Evolutionary conservation across 1,140 invertebrate genomes (phyloP), one percentile per base, ranked within the genome.

Genomic region (Glossosoma conforme): DNA sequence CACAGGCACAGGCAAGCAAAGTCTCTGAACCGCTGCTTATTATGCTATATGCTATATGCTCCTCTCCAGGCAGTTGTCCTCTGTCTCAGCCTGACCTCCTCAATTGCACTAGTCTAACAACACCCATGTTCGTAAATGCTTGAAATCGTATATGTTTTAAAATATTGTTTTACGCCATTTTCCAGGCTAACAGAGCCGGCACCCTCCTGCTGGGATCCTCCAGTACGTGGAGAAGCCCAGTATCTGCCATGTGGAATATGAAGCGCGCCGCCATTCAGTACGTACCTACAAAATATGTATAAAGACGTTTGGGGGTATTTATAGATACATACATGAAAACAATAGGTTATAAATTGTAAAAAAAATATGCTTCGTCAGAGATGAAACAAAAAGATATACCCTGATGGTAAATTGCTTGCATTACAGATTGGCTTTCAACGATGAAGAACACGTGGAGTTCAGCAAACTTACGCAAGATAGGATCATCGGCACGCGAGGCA

Each of bases 401-500:
- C n/a, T n/a, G n/a, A n/a, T n/a, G n/a, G n/a, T n/a, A n/a, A n/a
- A n/a, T n/a, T n/a, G n/a, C n/a, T 14, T 43, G 8, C 1, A 17
- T 30, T 42, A 21, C 46, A 58, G 56, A 43, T 24, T 59, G 20
- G 43, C 52, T 10, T 37, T 59, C 18, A 55, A 87, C 58, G 85
- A 90, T 35, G 93, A 96, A 56, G 85, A 90, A 58, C 87, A 93
- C 65, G 86, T 92, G 4, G 92, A 97, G 65, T 97, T 98, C 70
- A 89, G 89, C 60, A 95, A 97, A 69, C 65, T 85, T 36, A 72
- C 75, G 1, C 88, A 94, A 67, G 90, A 96, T 59, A 82, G 84
- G 63, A 83, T 95, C 47, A 83, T 97, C 54, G 87, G 86, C 50
- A 92, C 89, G 0, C 85, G 87, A 67, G 80, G 76, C 18, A 87